These are phyloP conservation scores for Lepidurus packardi DNA, from an alignment of 1,140 invertebrate species.

Conservation along the genomic window DNA sequence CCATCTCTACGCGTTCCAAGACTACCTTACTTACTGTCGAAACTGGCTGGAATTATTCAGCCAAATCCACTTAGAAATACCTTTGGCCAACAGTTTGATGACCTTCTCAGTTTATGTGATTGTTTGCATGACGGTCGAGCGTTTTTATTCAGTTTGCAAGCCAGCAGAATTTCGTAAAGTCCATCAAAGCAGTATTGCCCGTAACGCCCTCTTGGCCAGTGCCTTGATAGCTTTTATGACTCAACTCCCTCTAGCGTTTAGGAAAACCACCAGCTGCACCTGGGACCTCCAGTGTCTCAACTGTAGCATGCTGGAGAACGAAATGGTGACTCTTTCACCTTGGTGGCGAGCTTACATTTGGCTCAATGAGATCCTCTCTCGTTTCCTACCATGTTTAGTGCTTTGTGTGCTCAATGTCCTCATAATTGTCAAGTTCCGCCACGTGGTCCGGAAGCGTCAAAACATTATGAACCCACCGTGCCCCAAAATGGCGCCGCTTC, in stretches of 20 bases:
- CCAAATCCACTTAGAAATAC: constrained; percentile 28
- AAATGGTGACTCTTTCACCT: neutral
- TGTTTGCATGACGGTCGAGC: constrained; percentile 31
- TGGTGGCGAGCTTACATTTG: constrained; percentile 23
- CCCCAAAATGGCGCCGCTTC: neutral
- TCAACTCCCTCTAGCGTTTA: constrained; percentile 3
- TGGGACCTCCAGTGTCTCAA: neutral
- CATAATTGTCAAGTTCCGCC: constrained; percentile 12
- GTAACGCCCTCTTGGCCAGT: constrained; percentile 22
- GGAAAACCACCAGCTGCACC: neutral
- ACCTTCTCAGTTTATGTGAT: constrained; percentile 33
- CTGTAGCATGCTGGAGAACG: neutral
- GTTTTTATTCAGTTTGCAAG: constrained; percentile 26
- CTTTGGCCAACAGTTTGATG: constrained; percentile 26
- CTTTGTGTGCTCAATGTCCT: constrained; percentile 24
- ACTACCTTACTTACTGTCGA: neutral
- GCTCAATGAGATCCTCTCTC: constrained; percentile 16
- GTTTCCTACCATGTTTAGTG: constrained; percentile 25
- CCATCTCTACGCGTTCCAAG: neutral
- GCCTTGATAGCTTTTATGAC: constrained; percentile 2
- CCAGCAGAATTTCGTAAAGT: constrained; percentile 29
- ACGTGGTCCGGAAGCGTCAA: constrained; percentile 23
- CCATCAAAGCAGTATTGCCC: constrained; percentile 23
- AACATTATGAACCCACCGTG: neutral
- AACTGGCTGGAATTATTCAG: constrained; percentile 15